Base-by-base conservation (phyloP, 2,797 vertebrate genomes). In the Champsocephalus gunnari region DNA sequence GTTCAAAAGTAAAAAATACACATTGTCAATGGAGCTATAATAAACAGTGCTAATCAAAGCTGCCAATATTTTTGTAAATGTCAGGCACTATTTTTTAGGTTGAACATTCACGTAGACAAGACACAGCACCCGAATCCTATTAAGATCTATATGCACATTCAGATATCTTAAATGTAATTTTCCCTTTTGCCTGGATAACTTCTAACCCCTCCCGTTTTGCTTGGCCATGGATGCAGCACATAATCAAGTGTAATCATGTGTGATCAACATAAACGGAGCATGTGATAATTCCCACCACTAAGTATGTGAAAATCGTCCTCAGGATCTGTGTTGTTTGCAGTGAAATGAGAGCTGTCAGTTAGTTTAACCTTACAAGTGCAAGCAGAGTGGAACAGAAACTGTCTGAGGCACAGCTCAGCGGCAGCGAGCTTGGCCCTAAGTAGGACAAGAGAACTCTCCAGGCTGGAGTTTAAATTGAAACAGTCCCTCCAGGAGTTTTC, bases 261-360 rank as follows among this genome's bases (percentile, higher is more conserved):
- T 87, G 83, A 83, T 81, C 65, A 86, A 76, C 80, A 75, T 76
- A 88, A 91, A 89, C 90, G 86, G 79, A 92, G 82, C 87, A 87
- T 90, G 77, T 80, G 62, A 78, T 82, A 83, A 87, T 77, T 87
- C 81, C 88, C 85, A 85, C 68, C 69, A 63, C 73, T 78, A 80
- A 86, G 75, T 86, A 87, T 88, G 84, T 80, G 83, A 74, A 83
- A 82, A 87, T 89, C 75, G 78, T 81, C 88, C 73, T 0, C 4
- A 64, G 80, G 88, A 79, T n/a, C 17, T 51, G 67, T 79, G 75
- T 77, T 82, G 81, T 86, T 83, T 79, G 71, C 81, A 64, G 61
- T 77, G 83, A 73, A 87, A 87, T 65, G 64, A 56, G 72, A 84
- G 82, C 84, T 90, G 89, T 90, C 89, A 86, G 75, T 86, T 83